Evolutionary conservation across 2,888 invertebrate species (phyloP).

Genomic region (Azorinus chamasolen): DNA sequence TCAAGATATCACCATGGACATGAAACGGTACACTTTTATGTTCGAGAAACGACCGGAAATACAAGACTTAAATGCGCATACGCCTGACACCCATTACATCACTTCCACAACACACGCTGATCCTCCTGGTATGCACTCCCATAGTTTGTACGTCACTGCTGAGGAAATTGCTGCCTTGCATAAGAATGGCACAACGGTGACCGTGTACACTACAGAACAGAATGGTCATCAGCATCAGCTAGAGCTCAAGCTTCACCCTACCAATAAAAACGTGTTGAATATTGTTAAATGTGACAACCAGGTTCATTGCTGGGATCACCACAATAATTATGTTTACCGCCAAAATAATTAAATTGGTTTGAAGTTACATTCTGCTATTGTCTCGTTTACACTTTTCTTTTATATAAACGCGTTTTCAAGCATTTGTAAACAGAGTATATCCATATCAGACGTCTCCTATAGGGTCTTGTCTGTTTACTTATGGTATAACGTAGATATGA

Average conservation of each 20-base stretch:
- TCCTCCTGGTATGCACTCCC: constrained; percentile 66
- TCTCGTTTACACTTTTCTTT: too few relatives aligned
- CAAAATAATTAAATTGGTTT: too few relatives aligned
- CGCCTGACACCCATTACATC: constrained; percentile 48
- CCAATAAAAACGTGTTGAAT: constrained; percentile 7
- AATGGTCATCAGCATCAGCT: constrained; percentile 70
- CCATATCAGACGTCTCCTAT: too few relatives aligned
- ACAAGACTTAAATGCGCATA: constrained; percentile 17
- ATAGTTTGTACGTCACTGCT: constrained; percentile 62
- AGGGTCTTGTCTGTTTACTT: too few relatives aligned
- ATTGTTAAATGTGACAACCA: constrained; percentile 58
- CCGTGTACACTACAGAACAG: constrained; percentile 57
- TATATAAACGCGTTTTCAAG: too few relatives aligned
- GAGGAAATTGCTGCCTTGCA: constrained; percentile 42
- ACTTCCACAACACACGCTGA: constrained; percentile 49
- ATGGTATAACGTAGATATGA: too few relatives aligned
- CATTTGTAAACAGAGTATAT: too few relatives aligned
- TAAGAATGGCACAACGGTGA: constrained; percentile 37
- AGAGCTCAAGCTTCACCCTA: constrained; percentile 41
- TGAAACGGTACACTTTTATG: constrained; percentile 39
- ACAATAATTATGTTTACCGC: constrained; percentile 14
- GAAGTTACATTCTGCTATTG: too few relatives aligned
- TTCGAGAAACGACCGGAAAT: constrained; percentile 51
- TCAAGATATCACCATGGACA: constrained; percentile 65
- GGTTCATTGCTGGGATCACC: constrained; percentile 64